A percentile compares a stretch with the other conserved stretches of the same genome.
phyloP scores from a whole-genome alignment of 2,797 vertebrate species.

The Danionella dracula region DNA sequence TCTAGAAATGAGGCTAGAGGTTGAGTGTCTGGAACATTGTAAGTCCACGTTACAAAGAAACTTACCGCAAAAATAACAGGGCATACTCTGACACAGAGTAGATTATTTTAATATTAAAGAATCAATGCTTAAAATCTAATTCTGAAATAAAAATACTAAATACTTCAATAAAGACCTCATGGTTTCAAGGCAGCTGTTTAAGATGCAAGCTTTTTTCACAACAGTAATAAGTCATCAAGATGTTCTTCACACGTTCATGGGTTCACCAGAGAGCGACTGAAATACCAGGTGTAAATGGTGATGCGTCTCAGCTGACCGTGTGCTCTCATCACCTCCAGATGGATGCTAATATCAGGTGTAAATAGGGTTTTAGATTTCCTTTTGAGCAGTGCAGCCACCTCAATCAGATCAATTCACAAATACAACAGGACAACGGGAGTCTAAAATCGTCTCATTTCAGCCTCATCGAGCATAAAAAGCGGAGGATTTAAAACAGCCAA shows the following conservation, averaged over 20 bases:
- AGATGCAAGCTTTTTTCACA: not conserved
- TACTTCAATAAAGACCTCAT: no score
- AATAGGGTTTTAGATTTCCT: not conserved
- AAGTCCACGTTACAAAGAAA: no score
- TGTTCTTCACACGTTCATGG: not conserved
- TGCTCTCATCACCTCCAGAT: not conserved
- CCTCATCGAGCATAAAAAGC: not conserved
- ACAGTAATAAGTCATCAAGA: not conserved
- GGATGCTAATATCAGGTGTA: not conserved
- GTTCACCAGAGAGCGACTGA: not conserved
- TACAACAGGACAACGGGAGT: not conserved
- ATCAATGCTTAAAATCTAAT: no score
- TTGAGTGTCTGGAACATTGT: no score
- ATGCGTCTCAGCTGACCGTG: not conserved
- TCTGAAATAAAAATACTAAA: no score
- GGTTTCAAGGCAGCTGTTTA: not conserved
- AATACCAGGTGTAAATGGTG: not conserved
- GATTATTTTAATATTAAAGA: no score
- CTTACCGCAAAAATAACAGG: no score
- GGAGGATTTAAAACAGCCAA: constrained; percentile 1
- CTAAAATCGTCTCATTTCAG: not conserved
- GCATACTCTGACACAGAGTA: no score
- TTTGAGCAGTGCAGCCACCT: not conserved
- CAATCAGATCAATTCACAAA: not conserved
- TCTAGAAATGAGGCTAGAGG: no score